Evolutionary conservation across 2,113 vertebrate species (phyloP).

Genomic region (Microcebus jonahi): DNA sequence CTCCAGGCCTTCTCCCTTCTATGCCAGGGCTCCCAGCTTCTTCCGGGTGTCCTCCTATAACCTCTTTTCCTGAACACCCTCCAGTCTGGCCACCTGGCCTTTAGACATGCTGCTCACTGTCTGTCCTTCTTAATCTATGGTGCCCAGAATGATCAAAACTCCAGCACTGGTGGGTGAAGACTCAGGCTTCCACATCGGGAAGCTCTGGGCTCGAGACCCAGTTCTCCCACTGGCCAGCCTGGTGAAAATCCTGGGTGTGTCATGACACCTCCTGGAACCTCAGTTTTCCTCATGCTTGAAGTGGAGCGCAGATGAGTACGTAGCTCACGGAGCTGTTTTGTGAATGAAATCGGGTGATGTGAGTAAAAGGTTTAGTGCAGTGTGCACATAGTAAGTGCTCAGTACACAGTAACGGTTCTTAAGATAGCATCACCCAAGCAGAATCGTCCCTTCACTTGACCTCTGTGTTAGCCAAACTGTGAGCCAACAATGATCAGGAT

Average conservation of each 20-base stretch:
- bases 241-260: neutral
- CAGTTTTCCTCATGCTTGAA: neutral
- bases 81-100: neutral
- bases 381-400: neutral
- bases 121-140: neutral
- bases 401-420: rapidly evolving
- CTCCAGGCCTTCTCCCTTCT: neutral
- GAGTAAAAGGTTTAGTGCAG: neutral
- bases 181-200: neutral
- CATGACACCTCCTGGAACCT: neutral
- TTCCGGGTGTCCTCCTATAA: neutral
- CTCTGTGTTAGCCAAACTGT: neutral
- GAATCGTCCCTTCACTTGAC: neutral
- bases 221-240: neutral
- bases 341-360: neutral
- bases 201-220: neutral
- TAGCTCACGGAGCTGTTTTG: neutral
- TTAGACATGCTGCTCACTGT: neutral
- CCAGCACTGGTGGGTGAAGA: neutral
- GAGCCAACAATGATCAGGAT: neutral
- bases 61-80: neutral
- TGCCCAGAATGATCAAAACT: neutral
- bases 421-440: neutral
- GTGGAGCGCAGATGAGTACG: neutral
- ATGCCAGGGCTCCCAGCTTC: neutral